Conservation (phyloP, 2,113 vertebrate species). For the Bubo bubo region DNA sequence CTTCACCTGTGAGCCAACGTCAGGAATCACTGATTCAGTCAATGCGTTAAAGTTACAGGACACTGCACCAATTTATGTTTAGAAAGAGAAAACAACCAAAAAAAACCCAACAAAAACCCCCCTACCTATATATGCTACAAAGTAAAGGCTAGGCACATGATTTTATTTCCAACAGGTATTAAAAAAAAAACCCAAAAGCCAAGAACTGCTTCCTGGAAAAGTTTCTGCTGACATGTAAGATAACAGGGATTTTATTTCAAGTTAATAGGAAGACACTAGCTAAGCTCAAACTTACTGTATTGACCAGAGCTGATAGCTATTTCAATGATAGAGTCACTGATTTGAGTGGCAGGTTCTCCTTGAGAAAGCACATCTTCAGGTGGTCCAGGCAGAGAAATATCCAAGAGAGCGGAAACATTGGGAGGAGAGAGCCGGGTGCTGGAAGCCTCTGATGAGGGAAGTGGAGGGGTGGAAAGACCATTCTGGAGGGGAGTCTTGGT, state of each 20-base stretch:
- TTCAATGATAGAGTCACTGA: constrained; percentile 98
- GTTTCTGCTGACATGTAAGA: background rate
- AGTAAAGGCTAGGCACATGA: background rate
- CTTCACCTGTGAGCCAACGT: constrained; percentile 82
- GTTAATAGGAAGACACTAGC: background rate
- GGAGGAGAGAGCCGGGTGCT: constrained; percentile 90
- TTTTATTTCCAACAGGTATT: background rate
- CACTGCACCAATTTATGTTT: background rate
- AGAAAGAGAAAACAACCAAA: background rate
- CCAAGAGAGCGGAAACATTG: constrained; percentile 92
- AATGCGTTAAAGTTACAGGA: background rate
- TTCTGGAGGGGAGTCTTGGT: constrained; percentile 79
- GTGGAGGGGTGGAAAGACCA: constrained; percentile 76
- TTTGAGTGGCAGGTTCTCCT: constrained; percentile 89
- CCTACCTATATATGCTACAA: background rate
- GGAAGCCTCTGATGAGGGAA: constrained; percentile 70
- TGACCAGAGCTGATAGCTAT: constrained; percentile 97
- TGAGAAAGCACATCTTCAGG: constrained; percentile 93
- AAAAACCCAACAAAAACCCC: background rate
- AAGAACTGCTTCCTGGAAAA: background rate
- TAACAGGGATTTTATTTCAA: background rate
- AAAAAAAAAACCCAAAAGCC: background rate
- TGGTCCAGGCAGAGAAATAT: constrained; percentile 95
- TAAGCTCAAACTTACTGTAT: constrained; percentile 77
- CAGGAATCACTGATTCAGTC: background rate